Evolutionary conservation across 2,797 vertebrate species (phyloP), one percentile per base, ranked within the genome.

Genomic region (Enteromius afrohamiltoni): DNA sequence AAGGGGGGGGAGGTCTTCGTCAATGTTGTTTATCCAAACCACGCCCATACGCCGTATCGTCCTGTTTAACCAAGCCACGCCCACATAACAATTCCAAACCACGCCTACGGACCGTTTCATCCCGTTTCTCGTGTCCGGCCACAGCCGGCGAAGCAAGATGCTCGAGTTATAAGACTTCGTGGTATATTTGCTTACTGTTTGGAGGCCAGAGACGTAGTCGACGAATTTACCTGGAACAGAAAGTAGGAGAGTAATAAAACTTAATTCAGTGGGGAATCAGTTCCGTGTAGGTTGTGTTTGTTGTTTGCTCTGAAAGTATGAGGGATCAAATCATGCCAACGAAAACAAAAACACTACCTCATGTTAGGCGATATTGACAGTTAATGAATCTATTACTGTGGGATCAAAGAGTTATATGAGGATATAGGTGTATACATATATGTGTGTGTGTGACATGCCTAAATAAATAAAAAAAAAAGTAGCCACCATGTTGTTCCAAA

Each of bases 51-150:
- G 9, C 23, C 40, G 29, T 55, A 17, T n/a, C 14, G 58, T 73
- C 45, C 77, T 86, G 77, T 79, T 83, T 55, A 55, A 49, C 3
- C 7, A 85, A 34, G 47, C 49, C 83, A 74, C 75, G 29, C 75
- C 79, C n/a, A 4, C 40, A 58, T 23, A 55, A 40, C 47, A 11
- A 1, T 19, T 62, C 29, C 45, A 58, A 69, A 58, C 55, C 73
- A 76, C 49, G 58, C 80, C 77, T 26, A 53, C 49, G 55, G 29
- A 45, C 42, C 53, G 53, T 60, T 58, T 79, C 51, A 85, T 85
- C 86, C 87, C 84, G 81, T 62, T 86, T 37, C 78, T 71, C 47
- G 82, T 40, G 80, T 88, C 84, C 64, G 77, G 55, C 60, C 73
- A 45, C 62, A 68, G 6, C 47, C 6, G 40, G 37, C 31, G 37